Evolutionary conservation across 2,888 invertebrate genomes (phyloP).

Genomic region (Drosophila acutilabella): DNA sequence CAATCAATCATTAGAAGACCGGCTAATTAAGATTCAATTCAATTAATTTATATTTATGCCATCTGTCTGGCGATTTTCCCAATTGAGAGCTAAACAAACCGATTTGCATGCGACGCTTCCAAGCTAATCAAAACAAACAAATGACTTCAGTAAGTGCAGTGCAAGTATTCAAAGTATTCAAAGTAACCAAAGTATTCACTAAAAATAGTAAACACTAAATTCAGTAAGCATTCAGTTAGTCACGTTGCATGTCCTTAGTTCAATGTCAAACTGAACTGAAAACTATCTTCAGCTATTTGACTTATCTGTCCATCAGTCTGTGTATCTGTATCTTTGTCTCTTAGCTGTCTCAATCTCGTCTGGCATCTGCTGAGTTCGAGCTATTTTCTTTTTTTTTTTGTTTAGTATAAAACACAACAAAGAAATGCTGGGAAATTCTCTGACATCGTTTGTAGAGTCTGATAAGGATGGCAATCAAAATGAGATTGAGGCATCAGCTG

Average conservation of each 20-base stretch:
- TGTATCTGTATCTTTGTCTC: conserved; percentile 4
- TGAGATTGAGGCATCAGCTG: conserved; percentile 34
- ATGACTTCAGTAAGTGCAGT: conserved; percentile 47
- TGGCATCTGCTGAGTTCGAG: conserved; percentile 28
- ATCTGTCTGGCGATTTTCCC: background rate
- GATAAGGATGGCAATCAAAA: conserved; percentile 22
- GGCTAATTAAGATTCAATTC: conserved; percentile 14
- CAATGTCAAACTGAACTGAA: conserved; percentile 64
- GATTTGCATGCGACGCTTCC: conserved; percentile 52
- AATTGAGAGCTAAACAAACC: conserved; percentile 27
- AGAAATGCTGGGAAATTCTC: conserved; percentile 39
- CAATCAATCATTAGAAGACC: conserved; percentile 5
- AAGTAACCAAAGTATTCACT: conserved; percentile 6
- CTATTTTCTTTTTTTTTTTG: too few species aligned
- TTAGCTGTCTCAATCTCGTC: conserved; percentile 59
- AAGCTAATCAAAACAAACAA: conserved; percentile 66
- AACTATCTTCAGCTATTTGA: conserved; percentile 56
- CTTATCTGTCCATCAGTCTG: conserved; percentile 7
- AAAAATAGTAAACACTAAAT: background rate
- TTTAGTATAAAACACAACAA: conserved; percentile 48
- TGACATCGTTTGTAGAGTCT: conserved; percentile 12
- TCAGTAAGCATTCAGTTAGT: conserved; percentile 14
- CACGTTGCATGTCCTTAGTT: conserved; percentile 63
- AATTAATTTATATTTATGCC: conserved; percentile 8
- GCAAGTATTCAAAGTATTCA: conserved; percentile 22